Base-by-base conservation (phyloP, 1,140 invertebrate species). In the Drosophila tani region DNA sequence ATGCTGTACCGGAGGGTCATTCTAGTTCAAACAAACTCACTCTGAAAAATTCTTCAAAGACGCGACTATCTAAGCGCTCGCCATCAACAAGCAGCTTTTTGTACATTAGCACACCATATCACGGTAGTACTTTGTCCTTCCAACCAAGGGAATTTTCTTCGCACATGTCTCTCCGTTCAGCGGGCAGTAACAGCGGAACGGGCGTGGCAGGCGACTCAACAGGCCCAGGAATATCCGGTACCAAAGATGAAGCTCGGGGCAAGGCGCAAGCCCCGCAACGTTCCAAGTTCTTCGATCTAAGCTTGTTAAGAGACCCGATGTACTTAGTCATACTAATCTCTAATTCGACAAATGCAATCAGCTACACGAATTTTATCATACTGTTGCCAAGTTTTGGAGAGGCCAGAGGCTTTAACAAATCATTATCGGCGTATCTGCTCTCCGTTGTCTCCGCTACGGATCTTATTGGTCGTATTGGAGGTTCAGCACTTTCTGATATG, bases 341-440 rank as follows among this genome's bases (percentile, higher is more conserved):
- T 0, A 97, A 97, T 83, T 96, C 95, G 27, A 97, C 96, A 0
- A 97, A 96, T 71, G 97, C 96, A 3, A 96, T 97, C 47, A 97
- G 96, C 55, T 97, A 97, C 80, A 97, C 97, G 0, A 97, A 98
- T 90, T 97, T 97, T 67, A 95, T 97, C 0, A 97, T 97, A 53
- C 82, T 97, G 3, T 93, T 97, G 15, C 96, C 97, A 5, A 94
- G 95, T 0, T 97, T 97, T 91, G 96, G 96, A 1, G 90, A 94
- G 12, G 93, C 94, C 15, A 92, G 96, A 7, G 94, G 94, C 1
- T 97, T 96, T 80, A 94, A 96, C 88, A 96, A 96, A 82, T 93
- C 94, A 5, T 91, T 94, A 47, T 95, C 95, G 0, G 95, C 96
- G 2, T 94, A 96, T 71, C 84, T 98, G 3, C 91, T 97, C 2